Conservation (phyloP, 2,113 vertebrate species). For the Toxotes chatareus region DNA sequence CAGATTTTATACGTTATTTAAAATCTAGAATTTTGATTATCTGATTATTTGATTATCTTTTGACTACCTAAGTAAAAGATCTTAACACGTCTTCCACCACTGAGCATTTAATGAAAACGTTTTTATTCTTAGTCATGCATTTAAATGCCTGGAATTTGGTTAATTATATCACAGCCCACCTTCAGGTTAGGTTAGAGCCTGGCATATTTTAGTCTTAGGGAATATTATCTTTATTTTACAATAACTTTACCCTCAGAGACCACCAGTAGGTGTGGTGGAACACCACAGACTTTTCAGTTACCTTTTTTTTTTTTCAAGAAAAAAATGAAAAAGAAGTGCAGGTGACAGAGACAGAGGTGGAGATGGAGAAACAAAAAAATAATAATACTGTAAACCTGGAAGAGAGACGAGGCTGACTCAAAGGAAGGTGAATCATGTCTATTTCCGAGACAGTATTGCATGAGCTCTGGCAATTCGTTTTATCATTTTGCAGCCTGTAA, state of each 20-base stretch:
- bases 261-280: background rate
- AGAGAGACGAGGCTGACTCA: constrained; percentile 42
- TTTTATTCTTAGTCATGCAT: background rate
- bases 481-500: constrained; percentile 63
- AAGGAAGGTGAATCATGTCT: constrained; percentile 65
- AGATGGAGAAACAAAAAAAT: constrained; percentile 10
- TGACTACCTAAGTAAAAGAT: background rate
- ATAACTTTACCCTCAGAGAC: background rate
- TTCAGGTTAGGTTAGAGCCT: background rate
- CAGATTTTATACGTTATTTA: no score
- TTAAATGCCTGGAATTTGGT: background rate
- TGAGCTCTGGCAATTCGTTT: constrained; percentile 52
- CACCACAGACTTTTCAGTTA: background rate
- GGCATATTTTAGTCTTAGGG: background rate
- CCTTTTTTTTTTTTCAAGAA: background rate
- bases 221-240: background rate
- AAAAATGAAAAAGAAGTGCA: constrained; percentile 15
- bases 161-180: background rate
- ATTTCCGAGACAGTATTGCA: constrained; percentile 62
- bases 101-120: background rate
- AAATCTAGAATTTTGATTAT: no score
- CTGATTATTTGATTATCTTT: no score
- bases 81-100: no score
- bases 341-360: background rate
- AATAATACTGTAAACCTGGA: background rate